Percentiles rank a stretch among this genome's conserved stretches.
These are phyloP conservation scores for Tauraco hartlaubi DNA, from an alignment of 2,797 vertebrate species.

Conservation along the genomic window DNA sequence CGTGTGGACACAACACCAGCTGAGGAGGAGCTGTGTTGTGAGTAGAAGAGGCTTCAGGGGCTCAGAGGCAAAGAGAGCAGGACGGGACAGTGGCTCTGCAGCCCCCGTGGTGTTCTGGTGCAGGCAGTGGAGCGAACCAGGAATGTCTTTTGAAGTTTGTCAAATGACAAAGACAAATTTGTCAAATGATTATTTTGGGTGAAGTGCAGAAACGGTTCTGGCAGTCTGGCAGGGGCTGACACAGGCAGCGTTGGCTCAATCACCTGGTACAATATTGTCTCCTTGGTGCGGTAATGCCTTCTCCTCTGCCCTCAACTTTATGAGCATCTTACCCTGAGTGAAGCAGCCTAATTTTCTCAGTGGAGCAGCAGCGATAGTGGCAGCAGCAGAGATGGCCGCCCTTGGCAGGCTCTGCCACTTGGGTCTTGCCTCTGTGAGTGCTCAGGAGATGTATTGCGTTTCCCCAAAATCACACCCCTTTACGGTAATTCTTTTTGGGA, in stretches of 20 bases:
- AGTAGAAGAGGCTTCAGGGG: background rate
- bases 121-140: background rate
- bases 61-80: background rate
- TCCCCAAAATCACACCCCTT: background rate
- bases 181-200: background rate
- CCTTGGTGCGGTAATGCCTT: background rate
- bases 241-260: background rate
- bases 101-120: fast-evolving
- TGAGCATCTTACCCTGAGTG: background rate
- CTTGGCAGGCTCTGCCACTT: background rate
- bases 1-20: background rate
- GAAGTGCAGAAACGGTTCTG: background rate
- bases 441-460: background rate
- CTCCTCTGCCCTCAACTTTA: no score
- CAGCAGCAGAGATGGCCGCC: background rate
- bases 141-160: background rate
- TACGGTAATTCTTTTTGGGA: background rate
- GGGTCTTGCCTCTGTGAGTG: background rate
- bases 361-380: background rate
- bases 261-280: background rate
- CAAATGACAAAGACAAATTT: background rate
- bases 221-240: background rate
- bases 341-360: background rate
- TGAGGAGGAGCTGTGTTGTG: background rate
- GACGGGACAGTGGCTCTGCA: background rate